Evolutionary conservation across 2,888 invertebrate genomes (phyloP), one percentile per base, ranked within the genome.

Genomic region (Meteorus colon): DNA sequence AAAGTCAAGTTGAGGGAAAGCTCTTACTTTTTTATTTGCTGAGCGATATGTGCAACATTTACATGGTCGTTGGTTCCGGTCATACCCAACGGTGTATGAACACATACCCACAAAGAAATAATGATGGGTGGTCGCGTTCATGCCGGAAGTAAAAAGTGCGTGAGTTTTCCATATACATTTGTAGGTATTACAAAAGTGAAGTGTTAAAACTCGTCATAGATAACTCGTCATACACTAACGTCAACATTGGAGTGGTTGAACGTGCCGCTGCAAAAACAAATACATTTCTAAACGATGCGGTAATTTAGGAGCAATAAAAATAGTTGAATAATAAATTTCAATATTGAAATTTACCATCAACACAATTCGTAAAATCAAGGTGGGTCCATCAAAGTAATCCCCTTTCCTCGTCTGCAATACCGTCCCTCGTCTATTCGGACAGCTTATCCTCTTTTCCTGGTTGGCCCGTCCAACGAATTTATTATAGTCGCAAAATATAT

Each of bases 1-100:
- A 72, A 75, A 71, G 75, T 75, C 71, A 55, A 60, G 65, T 41
- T 55, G 66, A 75, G 75, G 71, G 75, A 75, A 75, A 75, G 75
- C 72, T 71, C 55, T 71, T 12, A 41, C 70, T 31, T 69, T 51
- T 45, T 66, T 75, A 75, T 71, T 66, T 75, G 59, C 71, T 27
- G 45, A 14, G 62, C 41, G 24, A 34, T 41, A 41, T 41, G 41
- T 19, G 60, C 24, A 34, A 65, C 60, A 41, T 71, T 60, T 19
- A 60, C 62, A 41, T 70, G 69, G 31, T 45, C 4, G 37, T 45
- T 34, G 60, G 62, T 60, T 62, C 60, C 27, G 60, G 41, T 41
- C 41, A 37, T 34, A 41, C 71, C 41, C 71, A 27, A 71, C 24
- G 19, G 19, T 55, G 24, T 24, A 55, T 55, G 55, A 55, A 19